phyloP scores from a whole-genome alignment of 2,113 vertebrate species.

The Scopus umbretta region DNA sequence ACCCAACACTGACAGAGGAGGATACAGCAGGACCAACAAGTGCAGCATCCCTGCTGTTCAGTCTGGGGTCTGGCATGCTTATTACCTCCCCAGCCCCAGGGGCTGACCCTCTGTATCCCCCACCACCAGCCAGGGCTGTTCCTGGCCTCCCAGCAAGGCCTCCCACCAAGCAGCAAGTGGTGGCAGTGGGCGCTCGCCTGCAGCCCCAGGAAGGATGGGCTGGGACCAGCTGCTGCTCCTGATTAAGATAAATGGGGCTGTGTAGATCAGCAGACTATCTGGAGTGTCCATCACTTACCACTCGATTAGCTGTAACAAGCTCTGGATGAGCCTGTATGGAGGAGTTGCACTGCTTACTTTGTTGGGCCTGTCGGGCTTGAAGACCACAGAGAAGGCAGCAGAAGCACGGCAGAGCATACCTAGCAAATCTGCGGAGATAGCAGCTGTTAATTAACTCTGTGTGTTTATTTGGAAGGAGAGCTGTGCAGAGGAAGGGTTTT shows the following conservation, averaged over 20 bases:
- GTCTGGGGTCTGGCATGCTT: background rate
- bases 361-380: background rate
- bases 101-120: background rate
- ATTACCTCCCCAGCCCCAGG: background rate
- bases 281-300: background rate
- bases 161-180: constrained; percentile 6
- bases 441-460: background rate
- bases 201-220: background rate
- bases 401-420: background rate
- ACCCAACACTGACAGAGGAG: rapidly evolving
- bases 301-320: constrained; percentile 21
- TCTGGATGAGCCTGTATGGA: background rate
- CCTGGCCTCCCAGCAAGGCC: constrained; percentile 1
- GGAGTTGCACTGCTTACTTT: background rate
- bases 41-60: constrained; percentile 19
- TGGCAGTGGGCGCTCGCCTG: background rate
- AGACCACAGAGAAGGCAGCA: constrained; percentile 54
- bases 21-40: background rate
- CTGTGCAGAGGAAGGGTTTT: background rate
- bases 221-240: background rate
- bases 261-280: constrained; percentile 1
- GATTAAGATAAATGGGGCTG: constrained; percentile 43
- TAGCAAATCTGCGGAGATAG: constrained; percentile 11
- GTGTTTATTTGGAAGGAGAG: constrained; percentile 42
- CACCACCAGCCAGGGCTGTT: background rate